Conservation (phyloP, 2,113 vertebrate species). For the Anseranas semipalmata region DNA sequence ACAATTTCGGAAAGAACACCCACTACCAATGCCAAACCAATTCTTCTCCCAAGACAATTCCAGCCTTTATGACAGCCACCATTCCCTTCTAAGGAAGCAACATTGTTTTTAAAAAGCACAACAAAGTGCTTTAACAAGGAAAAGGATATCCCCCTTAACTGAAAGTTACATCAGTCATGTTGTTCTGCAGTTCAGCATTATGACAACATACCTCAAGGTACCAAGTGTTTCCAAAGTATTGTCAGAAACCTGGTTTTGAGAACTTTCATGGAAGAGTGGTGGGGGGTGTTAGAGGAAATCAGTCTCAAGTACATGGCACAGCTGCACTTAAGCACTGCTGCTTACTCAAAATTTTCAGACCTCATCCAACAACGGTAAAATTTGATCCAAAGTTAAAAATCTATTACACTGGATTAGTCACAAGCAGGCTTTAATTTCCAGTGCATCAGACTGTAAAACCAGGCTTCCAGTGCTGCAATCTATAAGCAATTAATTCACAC, state of each 20-base stretch:
- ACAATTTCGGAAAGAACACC: not conserved
- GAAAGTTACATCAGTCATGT: not conserved
- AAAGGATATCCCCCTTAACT: slow-evolving; percentile 50
- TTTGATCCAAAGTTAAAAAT: not conserved
- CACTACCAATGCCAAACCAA: slow-evolving; percentile 20
- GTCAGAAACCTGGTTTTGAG: not conserved
- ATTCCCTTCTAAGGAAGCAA: not conserved
- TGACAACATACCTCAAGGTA: not conserved
- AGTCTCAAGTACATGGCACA: not conserved
- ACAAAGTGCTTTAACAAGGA: not conserved
- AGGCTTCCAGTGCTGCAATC: not conserved
- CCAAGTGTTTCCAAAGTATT: not conserved
- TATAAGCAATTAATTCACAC: not conserved
- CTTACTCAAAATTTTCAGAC: not conserved
- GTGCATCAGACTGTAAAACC: not conserved
- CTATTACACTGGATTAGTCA: not conserved
- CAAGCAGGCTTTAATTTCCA: not conserved
- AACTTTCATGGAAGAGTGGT: not conserved
- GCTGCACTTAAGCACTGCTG: not conserved
- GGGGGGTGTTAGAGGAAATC: not conserved
- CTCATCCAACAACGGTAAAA: slow-evolving; percentile 5
- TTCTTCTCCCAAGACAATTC: slow-evolving; percentile 17
- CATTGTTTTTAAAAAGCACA: slow-evolving; percentile 9
- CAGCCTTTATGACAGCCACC: not conserved
- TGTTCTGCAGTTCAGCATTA: not conserved